Evolutionary conservation across 2,113 vertebrate species (phyloP), one percentile per base, ranked within the genome.

Genomic region (Marmota flaviventris): DNA sequence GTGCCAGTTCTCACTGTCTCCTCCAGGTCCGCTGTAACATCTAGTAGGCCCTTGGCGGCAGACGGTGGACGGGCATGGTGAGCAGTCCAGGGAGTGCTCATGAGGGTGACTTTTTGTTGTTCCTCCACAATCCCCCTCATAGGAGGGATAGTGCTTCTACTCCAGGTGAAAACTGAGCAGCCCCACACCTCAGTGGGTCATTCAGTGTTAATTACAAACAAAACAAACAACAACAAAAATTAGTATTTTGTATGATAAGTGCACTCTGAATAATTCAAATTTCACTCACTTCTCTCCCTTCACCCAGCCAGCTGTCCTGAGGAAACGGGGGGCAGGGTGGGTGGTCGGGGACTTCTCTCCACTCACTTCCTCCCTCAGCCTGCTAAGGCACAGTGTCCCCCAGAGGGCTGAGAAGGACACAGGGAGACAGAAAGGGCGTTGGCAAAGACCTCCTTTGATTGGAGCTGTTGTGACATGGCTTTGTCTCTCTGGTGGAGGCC

Each of bases 81-180:
- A 18, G 0, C 2, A 11, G 29, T 3, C 48, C 1, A 17, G 37
- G 29, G 51, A 3, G 34, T 12, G n/a, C 42, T 18, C 1, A 0
- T 4, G 8, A 42, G 53, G 24, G 11, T 34, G 8, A 2, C 56
- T 20, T 61, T 45, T 61, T 32, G 51, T 14, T 42, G 22, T 69
- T 58, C 6, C 11, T 75, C 42, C 58, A 61, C 22, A 0, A 8
- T 53, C 29, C 69, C 63, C 56, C 63, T 61, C n/a, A 3, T 8
- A 5, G 16, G 32, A 14, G 9, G 14, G 14, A 20, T 1, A 10
- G 58, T 63, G 10, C 29, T 42, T 63, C 61, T n/a, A 24, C 12
- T 7, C 5, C 42, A 65, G 13, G 4, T 37, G 34, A 24, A 85
- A 77, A 34, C 17, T 37, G n/a, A 53, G 25, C 65, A 48, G 7